Base-by-base conservation (phyloP, 2,797 vertebrate genomes). In the Apogon talboti region DNA sequence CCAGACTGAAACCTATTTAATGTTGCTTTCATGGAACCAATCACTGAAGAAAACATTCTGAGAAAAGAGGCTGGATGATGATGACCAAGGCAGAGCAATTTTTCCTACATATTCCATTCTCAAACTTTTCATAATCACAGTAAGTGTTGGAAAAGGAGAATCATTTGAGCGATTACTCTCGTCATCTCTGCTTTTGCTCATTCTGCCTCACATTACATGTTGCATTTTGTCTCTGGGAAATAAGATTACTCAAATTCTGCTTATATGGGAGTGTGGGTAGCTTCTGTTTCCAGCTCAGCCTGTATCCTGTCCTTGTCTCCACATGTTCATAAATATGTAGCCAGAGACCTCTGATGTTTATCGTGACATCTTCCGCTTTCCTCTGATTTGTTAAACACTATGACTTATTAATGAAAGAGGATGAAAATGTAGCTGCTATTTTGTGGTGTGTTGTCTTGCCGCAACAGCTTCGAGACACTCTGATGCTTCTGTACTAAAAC, bases 321-420 rank as follows among this genome's bases (percentile, higher is more conserved):
- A 13, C 33, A 12, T 62, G 53, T 72, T 77, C 58, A 76, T 57
- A 85, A 84, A 85, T 81, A 80, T 64, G 66, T 66, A 86, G 78
- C 51, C 41, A 24, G 50, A 84, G 81, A 87, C 81, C 79, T 70
- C 50, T 62, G 65, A 87, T 84, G 85, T 82, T 90, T 89, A 86
- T 90, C 58, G 33, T 83, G 87, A 91, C 87, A 90, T 85, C 73
- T 68, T 85, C 66, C 15, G 37, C 68, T 84, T 85, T 79, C 71
- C 65, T 78, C 81, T 86, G 85, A 92, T 91, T 90, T 91, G 87
- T 90, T 86, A 91, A 91, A 89, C 43, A 15, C 62, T 57, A 89
- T 93, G 56, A 93, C 86, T 93, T 91, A 93, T 93, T 93, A 92
- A 94, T 92, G 86, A 83, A 76, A 84, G 69, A 62, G 49, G 69